These are phyloP conservation scores for Cisticola juncidis DNA, from an alignment of 2,113 vertebrate genomes.

Conservation along the genomic window DNA sequence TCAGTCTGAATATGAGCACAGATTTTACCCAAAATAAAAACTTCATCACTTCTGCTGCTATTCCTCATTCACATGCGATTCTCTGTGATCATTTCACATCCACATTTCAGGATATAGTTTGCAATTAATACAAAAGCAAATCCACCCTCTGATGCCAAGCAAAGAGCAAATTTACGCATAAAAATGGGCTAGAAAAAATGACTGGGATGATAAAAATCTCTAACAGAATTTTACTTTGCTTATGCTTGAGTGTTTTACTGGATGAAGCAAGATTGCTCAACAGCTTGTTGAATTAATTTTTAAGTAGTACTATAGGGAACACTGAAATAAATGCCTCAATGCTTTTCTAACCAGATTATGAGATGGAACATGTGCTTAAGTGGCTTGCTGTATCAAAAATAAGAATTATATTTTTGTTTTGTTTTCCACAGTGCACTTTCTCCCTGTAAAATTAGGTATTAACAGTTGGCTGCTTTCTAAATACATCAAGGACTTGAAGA, in stretches of 20 bases:
- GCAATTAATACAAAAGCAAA: background rate
- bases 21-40: background rate
- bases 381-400: background rate
- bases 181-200: background rate
- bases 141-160: background rate
- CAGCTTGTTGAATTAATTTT: conserved; percentile 16
- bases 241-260: background rate
- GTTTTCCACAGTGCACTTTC: background rate
- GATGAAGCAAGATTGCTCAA: background rate
- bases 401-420: background rate
- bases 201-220: background rate
- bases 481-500: background rate
- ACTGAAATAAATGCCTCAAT: background rate
- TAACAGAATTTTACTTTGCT: background rate
- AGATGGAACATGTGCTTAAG: background rate
- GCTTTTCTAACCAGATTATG: background rate
- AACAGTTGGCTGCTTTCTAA: background rate
- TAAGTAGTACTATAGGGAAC: background rate
- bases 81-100: background rate
- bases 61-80: background rate
- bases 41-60: background rate
- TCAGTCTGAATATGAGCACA: background rate
- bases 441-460: background rate
- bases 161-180: background rate
- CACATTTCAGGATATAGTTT: background rate